These are phyloP conservation scores for Drosophila pachea DNA, from an alignment of 1,140 invertebrate genomes.

Conservation along the genomic window DNA sequence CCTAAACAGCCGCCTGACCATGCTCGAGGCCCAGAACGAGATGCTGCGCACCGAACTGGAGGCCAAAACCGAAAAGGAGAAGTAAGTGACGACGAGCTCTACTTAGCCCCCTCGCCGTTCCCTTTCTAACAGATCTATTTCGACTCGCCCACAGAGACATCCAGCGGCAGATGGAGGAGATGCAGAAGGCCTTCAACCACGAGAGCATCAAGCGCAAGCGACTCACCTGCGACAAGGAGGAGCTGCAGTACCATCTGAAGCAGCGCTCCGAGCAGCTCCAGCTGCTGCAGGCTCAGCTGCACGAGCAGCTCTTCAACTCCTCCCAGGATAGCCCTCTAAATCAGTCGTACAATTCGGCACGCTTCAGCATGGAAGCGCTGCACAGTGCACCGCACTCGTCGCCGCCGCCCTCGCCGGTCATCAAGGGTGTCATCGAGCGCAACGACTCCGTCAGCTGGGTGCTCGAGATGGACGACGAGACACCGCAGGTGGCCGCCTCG, in stretches of 20 bases:
- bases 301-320: constrained; percentile 41
- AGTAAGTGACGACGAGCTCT: constrained; percentile 77
- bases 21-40: constrained; percentile 84
- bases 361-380: background rate
- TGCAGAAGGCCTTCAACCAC: constrained; percentile 85
- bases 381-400: constrained; percentile 63
- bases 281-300: constrained; percentile 60
- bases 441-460: constrained; percentile 91
- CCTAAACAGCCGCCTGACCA: constrained; percentile 80
- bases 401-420: constrained; percentile 83
- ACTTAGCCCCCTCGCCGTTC: no score
- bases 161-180: constrained; percentile 83
- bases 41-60: constrained; percentile 85
- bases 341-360: constrained; percentile 11
- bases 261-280: constrained; percentile 82
- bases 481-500: constrained; percentile 83
- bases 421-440: constrained; percentile 90
- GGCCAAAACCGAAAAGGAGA: constrained; percentile 81
- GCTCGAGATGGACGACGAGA: constrained; percentile 86
- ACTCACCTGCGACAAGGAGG: constrained; percentile 90
- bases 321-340: constrained; percentile 34
- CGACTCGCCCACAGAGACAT: constrained; percentile 78
- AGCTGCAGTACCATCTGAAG: constrained; percentile 90
- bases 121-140: constrained; percentile 2
- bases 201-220: constrained; percentile 88